Percentiles rank a stretch among this genome's conserved stretches.
phyloP scores from a whole-genome alignment of 2,888 invertebrate genomes.

The Drosophila formosana region DNA sequence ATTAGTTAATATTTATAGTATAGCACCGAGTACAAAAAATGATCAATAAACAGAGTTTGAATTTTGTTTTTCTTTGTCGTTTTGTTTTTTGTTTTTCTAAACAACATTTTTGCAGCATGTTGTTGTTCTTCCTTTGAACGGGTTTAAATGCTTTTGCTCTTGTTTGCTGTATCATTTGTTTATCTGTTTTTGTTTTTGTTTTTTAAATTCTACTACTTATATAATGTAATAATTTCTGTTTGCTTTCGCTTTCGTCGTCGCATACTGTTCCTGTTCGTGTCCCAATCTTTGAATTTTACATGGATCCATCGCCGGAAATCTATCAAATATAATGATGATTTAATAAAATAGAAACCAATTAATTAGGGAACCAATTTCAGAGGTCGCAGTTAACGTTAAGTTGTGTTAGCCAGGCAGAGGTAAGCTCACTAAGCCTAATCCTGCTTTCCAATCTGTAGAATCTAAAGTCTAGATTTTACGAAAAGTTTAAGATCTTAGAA shows the following conservation, averaged over 20 bases:
- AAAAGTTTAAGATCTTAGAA: too few species aligned
- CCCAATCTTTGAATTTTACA: slow-evolving; percentile 67
- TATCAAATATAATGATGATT: slow-evolving; percentile 33
- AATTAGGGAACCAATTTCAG: too few species aligned
- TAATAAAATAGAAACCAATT: not conserved
- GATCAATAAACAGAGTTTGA: slow-evolving; percentile 76
- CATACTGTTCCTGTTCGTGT: slow-evolving; percentile 6
- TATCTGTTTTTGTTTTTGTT: slow-evolving; percentile 32
- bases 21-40: slow-evolving; percentile 85
- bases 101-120: slow-evolving; percentile 44
- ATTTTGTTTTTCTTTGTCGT: slow-evolving; percentile 49
- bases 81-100: slow-evolving; percentile 13
- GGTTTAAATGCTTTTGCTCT: slow-evolving; percentile 48
- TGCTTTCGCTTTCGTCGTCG: slow-evolving; percentile 34
- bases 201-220: slow-evolving; percentile 76
- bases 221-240: slow-evolving; percentile 75
- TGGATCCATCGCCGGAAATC: slow-evolving; percentile 83
- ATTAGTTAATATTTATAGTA: slow-evolving; percentile 83
- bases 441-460: too few species aligned
- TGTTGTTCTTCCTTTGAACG: slow-evolving; percentile 21
- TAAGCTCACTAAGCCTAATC: too few species aligned
- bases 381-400: too few species aligned
- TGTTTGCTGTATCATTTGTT: slow-evolving; percentile 36
- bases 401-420: too few species aligned
- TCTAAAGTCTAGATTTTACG: too few species aligned